These are phyloP conservation scores for Peucedramus taeniatus DNA, from an alignment of 2,113 vertebrate genomes.

Conservation along the genomic window DNA sequence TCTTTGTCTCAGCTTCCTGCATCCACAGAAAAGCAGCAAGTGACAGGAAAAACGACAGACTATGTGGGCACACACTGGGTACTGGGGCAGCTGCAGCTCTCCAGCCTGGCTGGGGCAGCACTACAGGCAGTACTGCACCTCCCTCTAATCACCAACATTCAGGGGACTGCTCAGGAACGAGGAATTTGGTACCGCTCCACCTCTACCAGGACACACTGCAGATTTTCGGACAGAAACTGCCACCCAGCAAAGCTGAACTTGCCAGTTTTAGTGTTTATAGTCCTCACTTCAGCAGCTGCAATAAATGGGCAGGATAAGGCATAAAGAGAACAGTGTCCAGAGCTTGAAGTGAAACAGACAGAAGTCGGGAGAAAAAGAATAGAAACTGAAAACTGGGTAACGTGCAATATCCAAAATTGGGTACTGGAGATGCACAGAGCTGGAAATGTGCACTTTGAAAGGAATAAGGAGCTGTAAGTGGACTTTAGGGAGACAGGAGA, in stretches of 20 bases:
- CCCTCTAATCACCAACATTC: background rate
- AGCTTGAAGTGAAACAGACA: background rate
- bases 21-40: background rate
- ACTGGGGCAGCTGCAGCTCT: background rate
- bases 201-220: background rate
- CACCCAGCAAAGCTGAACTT: background rate
- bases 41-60: background rate
- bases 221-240: background rate
- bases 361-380: background rate
- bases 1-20: background rate
- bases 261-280: background rate
- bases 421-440: background rate
- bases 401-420: background rate
- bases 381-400: background rate
- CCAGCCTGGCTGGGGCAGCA: background rate
- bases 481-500: background rate
- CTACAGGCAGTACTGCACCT: rapidly evolving
- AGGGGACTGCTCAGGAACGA: rapidly evolving
- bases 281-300: background rate
- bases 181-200: background rate
- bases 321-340: background rate
- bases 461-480: background rate
- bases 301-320: rapidly evolving
- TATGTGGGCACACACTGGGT: background rate
- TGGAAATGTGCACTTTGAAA: rapidly evolving